A percentile compares a stretch with the other conserved stretches of the same genome.
These are phyloP conservation scores for Catamblyrhynchus diadema DNA, from an alignment of 2,797 vertebrate species.

Conservation along the genomic window DNA sequence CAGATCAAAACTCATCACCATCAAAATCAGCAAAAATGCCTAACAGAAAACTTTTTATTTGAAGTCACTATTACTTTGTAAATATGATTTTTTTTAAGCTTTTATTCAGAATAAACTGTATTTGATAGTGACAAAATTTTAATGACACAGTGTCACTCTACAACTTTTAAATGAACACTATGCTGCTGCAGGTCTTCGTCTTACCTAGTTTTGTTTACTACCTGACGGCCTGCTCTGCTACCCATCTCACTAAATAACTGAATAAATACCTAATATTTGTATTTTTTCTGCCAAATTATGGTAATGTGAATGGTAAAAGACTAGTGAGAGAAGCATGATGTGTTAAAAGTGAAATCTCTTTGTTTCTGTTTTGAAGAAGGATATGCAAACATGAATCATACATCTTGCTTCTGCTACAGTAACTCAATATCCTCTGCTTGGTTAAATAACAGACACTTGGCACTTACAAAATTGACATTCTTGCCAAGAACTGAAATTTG, in stretches of 20 bases:
- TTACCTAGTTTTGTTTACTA: neutral
- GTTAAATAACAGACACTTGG: conserved; percentile 81
- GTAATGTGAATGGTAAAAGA: neutral
- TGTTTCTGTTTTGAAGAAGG: conserved; percentile 65
- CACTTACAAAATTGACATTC: conserved; percentile 59
- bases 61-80: neutral
- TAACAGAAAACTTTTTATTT: neutral
- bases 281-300: neutral
- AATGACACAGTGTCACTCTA: neutral
- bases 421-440: conserved; percentile 81
- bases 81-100: neutral
- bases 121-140: neutral
- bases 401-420: conserved; percentile 74
- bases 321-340: conserved; percentile 6
- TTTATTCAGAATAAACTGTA: neutral
- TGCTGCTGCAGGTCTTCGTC: neutral
- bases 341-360: conserved; percentile 30
- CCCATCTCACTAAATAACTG: neutral
- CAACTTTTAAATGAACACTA: neutral
- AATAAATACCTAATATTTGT: neutral
- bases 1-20: neutral
- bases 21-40: neutral
- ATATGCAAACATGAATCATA: conserved; percentile 69
- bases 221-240: neutral
- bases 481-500: conserved; percentile 77